A percentile compares a stretch with the other conserved stretches of the same genome.
Evolutionary conservation across 2,113 vertebrate genomes (phyloP).

Genomic region (Albula goreensis): DNA sequence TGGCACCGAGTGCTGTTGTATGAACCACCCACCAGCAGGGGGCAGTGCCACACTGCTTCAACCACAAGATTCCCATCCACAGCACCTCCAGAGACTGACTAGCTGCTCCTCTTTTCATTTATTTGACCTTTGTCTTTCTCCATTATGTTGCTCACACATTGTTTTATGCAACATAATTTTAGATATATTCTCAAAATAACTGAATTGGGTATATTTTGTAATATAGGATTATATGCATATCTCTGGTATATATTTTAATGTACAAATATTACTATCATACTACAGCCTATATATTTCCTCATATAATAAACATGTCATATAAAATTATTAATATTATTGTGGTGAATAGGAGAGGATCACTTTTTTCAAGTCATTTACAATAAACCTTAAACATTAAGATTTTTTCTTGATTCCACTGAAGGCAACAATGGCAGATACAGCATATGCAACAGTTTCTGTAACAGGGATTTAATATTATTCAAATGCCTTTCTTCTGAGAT

Average conservation of each 20-base stretch:
- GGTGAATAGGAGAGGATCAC: neutral
- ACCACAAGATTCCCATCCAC: slow-evolving; percentile 60
- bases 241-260: neutral
- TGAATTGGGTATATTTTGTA: too few species aligned
- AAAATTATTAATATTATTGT: neutral
- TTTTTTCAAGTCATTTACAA: too few species aligned
- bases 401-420: too few species aligned
- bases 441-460: too few species aligned
- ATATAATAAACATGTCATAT: neutral
- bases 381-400: too few species aligned
- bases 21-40: slow-evolving; percentile 81
- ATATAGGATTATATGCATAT: too few species aligned
- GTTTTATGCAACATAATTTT: neutral
- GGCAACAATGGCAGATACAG: too few species aligned
- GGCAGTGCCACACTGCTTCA: slow-evolving; percentile 98
- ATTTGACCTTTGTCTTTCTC: neutral
- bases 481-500: too few species aligned
- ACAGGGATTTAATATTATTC: too few species aligned
- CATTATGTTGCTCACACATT: neutral
- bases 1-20: neutral
- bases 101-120: neutral
- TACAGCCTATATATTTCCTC: neutral
- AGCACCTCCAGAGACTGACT: neutral
- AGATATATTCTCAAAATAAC: neutral
- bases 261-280: too few species aligned